Conservation (phyloP, 2,113 vertebrate genomes). For the Crocuta crocuta region DNA sequence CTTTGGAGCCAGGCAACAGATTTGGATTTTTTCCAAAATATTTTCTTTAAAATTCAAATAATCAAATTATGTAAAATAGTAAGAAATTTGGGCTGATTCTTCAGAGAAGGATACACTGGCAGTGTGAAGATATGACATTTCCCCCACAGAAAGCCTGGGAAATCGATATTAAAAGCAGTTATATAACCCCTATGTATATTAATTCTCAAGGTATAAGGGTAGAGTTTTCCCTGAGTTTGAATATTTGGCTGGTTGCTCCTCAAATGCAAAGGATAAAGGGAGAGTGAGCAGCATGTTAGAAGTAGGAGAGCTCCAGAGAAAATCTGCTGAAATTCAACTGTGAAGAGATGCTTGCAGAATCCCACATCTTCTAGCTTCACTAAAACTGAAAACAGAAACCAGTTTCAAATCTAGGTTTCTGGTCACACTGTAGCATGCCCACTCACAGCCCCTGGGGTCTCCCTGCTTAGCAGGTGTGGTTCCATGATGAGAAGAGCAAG, state of each 20-base stretch:
- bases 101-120: background rate
- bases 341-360: background rate
- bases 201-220: background rate
- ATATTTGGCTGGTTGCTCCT: background rate
- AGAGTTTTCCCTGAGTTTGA: background rate
- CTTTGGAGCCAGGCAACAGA: background rate
- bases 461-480: background rate
- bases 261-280: background rate
- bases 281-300: background rate
- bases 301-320: slow-evolving; percentile 19
- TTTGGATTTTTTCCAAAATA: slow-evolving; percentile 29
- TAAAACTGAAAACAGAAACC: background rate
- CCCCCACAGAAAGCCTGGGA: background rate
- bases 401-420: background rate
- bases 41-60: slow-evolving; percentile 19
- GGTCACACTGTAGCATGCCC: background rate
- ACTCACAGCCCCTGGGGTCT: fast-evolving
- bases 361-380: background rate
- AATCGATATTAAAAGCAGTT: background rate
- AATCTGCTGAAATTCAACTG: background rate
- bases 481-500: background rate
- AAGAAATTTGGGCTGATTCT: slow-evolving; percentile 10
- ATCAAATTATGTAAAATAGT: slow-evolving; percentile 42
- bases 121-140: slow-evolving; percentile 52
- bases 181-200: background rate